Evolutionary conservation across 2,797 vertebrate species (phyloP), one percentile per base, ranked within the genome.

Genomic region (Austrolebias charrua): DNA sequence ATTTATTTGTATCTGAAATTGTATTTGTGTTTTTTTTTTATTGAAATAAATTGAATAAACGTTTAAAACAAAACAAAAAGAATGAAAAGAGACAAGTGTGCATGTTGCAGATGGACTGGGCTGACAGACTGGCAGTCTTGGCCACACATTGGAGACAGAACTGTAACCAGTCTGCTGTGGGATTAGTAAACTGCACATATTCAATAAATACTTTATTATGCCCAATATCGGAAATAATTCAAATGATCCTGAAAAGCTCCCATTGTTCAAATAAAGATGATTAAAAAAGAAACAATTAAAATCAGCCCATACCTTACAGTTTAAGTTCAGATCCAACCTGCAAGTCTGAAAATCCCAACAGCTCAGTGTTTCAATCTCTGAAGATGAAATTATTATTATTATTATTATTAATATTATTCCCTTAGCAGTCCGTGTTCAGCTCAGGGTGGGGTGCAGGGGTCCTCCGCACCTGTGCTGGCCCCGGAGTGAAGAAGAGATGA

Each of bases 151-250:
- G 82, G 46, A 55, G 71, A 75, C 79, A 85, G 80, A 81, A 85
- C 76, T 81, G 84, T 84, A 86, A 89, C 83, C 85, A 86, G 79
- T 85, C 84, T 87, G 84, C 72, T 73, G 85, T 66, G 79, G 63
- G 52, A 78, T 80, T 66, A 46, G 66, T 62, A 52, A 73, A 79
- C 56, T 50, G 58, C 53, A 35, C 63, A 29, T 46, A 59, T 60
- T 28, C 53, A 74, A 63, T 45, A 59, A 51, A 77, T 42, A 64
- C 11, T 50, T 33, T 9, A 33, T 33, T 33, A 33, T 33, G 31
- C 9, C 6, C 6, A 33, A 9, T 33, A 24, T 24, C 24, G 31
- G 31, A 33, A 33, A 33, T 33, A 33, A 33, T 6, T 9, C 6
- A 33, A 33, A 33, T 9, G 31, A 33, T 9, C 5, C 6, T 33